Evolutionary conservation across 2,888 invertebrate species (phyloP), one percentile per base, ranked within the genome.

Genomic region (Phortica okadai): DNA sequence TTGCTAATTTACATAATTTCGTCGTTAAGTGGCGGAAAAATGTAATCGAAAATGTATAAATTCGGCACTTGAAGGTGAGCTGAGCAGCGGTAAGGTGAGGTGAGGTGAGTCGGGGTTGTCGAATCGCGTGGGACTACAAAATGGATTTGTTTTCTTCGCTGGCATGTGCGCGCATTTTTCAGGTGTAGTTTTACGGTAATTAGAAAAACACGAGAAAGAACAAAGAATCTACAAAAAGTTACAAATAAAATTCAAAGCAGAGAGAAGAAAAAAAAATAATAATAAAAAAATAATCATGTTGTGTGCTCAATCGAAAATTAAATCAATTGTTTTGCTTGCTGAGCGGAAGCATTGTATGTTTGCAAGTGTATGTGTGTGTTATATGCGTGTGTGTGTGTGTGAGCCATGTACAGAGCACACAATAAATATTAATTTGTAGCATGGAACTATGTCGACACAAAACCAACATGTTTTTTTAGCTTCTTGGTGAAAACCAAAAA

Each of bases 11-110:
- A 77, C 86, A 88, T 86, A 83, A 88, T 87, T 86, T 79, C 72
- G 72, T 80, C 84, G 80, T 86, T 88, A 88, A 86, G 85, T 85
- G 88, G 84, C 87, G 85, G 82, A 83, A 88, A 87, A 88, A 83
- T 86, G 85, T 88, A 85, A 86, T 85, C 85, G 83, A 88, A 88
- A 72, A 50, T 11, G 50, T 50, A 14, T 8, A 50, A 50, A 50
- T 50, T 50, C 50, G 50, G 50, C 50, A 11, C 14, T 50, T 50
- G 50, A 6, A 3, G 50, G 33, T 33, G 33, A 2, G 33, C 33
- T 59, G 25, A 0, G 25, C 16, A 6, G 59, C 25, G 62, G 62
- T 16, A 21, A 7, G 33, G 33, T 5, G 33, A 4, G 33, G 2
- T 5, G 33, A 33, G 33, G 21, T 21, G 21, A 21, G 21, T 21